Conservation (phyloP, 2,888 invertebrate species). For the Patella pellucida region DNA sequence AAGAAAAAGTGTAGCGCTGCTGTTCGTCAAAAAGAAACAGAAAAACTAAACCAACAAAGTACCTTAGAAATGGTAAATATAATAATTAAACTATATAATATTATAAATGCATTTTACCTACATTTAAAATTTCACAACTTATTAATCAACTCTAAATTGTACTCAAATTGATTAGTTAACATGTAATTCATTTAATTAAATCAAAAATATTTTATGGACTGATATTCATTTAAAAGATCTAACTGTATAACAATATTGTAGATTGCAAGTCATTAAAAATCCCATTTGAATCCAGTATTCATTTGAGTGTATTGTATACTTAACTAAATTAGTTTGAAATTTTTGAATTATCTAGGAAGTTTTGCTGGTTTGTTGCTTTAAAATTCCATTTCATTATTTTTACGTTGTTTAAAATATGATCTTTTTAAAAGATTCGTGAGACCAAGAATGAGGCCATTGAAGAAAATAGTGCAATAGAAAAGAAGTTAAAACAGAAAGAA, state of each 20-base stretch:
- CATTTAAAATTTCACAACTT: slow-evolving; percentile 36
- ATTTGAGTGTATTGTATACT: no score
- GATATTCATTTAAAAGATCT: no score
- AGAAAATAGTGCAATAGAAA: slow-evolving; percentile 44
- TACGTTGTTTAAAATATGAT: no score
- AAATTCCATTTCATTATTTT: no score
- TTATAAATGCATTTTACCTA: background rate
- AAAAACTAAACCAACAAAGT: slow-evolving; percentile 44
- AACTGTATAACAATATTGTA: no score
- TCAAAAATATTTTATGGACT: no score
- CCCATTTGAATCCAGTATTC: no score
- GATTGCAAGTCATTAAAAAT: no score
- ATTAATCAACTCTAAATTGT: slow-evolving; percentile 43
- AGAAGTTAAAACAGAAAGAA: slow-evolving; percentile 45
- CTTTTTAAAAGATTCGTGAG: slow-evolving; percentile 19
- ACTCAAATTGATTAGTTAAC: slow-evolving; percentile 13
- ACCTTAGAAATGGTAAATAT: slow-evolving; percentile 52
- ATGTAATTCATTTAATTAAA: background rate
- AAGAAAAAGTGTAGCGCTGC: slow-evolving; percentile 50
- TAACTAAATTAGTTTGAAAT: no score
- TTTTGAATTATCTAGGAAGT: no score
- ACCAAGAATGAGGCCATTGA: slow-evolving; percentile 44
- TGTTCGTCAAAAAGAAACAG: slow-evolving; percentile 39
- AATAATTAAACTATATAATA: background rate
- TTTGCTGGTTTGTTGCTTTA: no score